These are phyloP conservation scores for Sebastolobus alascanus DNA, from an alignment of 2,797 vertebrate species.

Conservation along the genomic window DNA sequence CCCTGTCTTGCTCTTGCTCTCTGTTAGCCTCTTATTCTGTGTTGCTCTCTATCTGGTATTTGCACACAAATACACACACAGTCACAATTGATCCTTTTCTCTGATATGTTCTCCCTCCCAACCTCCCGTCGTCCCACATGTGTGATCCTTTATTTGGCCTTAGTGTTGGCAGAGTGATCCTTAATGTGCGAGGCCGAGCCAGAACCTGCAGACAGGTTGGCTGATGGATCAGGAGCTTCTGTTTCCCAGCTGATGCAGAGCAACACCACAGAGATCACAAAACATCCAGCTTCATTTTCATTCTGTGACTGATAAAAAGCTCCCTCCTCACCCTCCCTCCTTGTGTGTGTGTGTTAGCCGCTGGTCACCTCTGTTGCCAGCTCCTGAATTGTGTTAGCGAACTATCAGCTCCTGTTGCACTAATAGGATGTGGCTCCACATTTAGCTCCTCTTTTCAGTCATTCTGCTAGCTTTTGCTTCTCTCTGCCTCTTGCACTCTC, in stretches of 20 bases:
- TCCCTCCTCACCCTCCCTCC: constrained; percentile 12
- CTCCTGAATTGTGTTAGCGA: constrained; percentile 23
- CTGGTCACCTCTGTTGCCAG: constrained; percentile 10
- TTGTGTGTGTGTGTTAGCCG: constrained; percentile 12
- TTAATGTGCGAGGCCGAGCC: neutral
- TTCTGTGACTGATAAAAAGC: constrained; percentile 37
- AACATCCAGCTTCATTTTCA: constrained; percentile 55
- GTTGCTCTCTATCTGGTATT: neutral
- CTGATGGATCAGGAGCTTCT: constrained; percentile 30
- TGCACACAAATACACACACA: no score
- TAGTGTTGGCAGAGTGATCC: neutral
- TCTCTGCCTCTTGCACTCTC: constrained; percentile 28
- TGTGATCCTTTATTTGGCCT: constrained; percentile 7
- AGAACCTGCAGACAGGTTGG: constrained; percentile 14
- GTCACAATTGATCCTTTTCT: constrained; percentile 5
- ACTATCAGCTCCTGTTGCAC: constrained; percentile 37
- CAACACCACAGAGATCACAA: constrained; percentile 42
- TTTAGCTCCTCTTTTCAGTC: constrained; percentile 37
- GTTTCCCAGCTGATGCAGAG: constrained; percentile 27
- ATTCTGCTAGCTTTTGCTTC: constrained; percentile 21
- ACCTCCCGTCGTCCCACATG: neutral
- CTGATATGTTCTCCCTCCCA: constrained; percentile 11
- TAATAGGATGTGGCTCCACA: constrained; percentile 28
- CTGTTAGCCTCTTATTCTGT: constrained; percentile 18
- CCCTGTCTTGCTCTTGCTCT: neutral